Conservation (phyloP, 2,113 vertebrate genomes). For the Calidris pygmaea region DNA sequence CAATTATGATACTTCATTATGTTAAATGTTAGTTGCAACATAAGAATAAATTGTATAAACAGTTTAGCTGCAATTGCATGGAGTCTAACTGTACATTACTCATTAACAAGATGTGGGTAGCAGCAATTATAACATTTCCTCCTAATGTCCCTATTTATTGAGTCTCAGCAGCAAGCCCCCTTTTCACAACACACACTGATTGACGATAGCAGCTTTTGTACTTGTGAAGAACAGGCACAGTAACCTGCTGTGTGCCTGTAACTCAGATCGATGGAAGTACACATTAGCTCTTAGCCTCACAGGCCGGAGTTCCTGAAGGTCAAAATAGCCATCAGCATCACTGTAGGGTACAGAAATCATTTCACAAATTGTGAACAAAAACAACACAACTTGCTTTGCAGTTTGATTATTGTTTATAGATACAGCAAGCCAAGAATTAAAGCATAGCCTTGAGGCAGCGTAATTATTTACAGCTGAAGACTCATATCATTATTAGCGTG, state of each 20-base stretch:
- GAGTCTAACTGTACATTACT: constrained; percentile 86
- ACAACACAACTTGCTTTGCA: constrained; percentile 88
- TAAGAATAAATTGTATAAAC: constrained; percentile 87
- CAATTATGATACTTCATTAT: constrained; percentile 88
- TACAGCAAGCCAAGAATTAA: constrained; percentile 96
- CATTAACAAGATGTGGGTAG: constrained; percentile 89
- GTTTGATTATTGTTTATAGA: constrained; percentile 99
- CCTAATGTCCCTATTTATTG: constrained; percentile 88
- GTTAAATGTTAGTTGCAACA: constrained; percentile 83
- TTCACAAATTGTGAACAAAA: constrained; percentile 86
- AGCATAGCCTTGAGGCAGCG: constrained; percentile 94
- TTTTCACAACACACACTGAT: constrained; percentile 79
- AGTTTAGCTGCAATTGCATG: constrained; percentile 85
- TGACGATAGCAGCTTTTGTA: constrained; percentile 77
- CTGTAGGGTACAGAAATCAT: constrained; percentile 85
- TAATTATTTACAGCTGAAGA: constrained; percentile 99
- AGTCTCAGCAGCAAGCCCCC: constrained; percentile 82
- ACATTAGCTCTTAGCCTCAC: constrained; percentile 80
- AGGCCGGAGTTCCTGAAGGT: constrained; percentile 88
- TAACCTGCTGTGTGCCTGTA: constrained; percentile 76
- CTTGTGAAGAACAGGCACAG: constrained; percentile 74
- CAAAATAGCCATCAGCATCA: constrained; percentile 88
- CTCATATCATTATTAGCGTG: constrained; percentile 99
- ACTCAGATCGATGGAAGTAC: constrained; percentile 84
- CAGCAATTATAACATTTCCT: constrained; percentile 84